Evolutionary conservation across 2,888 invertebrate genomes (phyloP).

Genomic region (Agonopterix heracliana): DNA sequence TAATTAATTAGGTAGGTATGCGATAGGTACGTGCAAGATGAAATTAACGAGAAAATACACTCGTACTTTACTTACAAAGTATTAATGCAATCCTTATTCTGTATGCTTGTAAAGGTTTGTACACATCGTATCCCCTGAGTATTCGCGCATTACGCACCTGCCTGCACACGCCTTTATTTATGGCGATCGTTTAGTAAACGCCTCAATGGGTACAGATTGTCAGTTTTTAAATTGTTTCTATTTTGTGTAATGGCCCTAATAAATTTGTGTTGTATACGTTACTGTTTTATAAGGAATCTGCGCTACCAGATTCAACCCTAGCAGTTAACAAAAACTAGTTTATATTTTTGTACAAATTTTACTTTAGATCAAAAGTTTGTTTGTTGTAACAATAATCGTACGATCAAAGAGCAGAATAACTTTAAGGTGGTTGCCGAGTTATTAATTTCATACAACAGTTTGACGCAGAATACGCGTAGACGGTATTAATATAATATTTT

Average conservation of each 20-base stretch:
- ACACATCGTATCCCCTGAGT: conserved; percentile 47
- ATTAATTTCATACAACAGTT: too few relatives aligned
- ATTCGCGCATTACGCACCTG: conserved; percentile 51
- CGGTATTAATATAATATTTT: too few relatives aligned
- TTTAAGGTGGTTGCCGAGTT: too few relatives aligned
- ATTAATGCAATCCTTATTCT: conserved; percentile 60
- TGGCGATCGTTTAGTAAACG: conserved; percentile 42
- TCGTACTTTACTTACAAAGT: conserved; percentile 31
- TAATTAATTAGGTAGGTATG: neutral
- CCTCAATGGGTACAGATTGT: conserved; percentile 46
- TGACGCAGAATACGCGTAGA: too few relatives aligned
- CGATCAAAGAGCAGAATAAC: too few relatives aligned
- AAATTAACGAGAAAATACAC: neutral
- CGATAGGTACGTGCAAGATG: neutral
- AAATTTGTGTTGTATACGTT: neutral
- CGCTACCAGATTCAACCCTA: too few relatives aligned
- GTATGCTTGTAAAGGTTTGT: conserved; percentile 39
- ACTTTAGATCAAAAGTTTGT: too few relatives aligned
- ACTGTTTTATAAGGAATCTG: too few relatives aligned
- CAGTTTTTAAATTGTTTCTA: conserved; percentile 32
- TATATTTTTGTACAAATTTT: too few relatives aligned
- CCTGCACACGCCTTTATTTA: conserved; percentile 53
- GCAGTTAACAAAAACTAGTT: too few relatives aligned
- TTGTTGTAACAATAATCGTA: too few relatives aligned
- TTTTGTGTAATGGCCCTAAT: conserved; percentile 1